Evolutionary conservation across 2,797 vertebrate species (phyloP).

Genomic region (Epinephelus coioides): DNA sequence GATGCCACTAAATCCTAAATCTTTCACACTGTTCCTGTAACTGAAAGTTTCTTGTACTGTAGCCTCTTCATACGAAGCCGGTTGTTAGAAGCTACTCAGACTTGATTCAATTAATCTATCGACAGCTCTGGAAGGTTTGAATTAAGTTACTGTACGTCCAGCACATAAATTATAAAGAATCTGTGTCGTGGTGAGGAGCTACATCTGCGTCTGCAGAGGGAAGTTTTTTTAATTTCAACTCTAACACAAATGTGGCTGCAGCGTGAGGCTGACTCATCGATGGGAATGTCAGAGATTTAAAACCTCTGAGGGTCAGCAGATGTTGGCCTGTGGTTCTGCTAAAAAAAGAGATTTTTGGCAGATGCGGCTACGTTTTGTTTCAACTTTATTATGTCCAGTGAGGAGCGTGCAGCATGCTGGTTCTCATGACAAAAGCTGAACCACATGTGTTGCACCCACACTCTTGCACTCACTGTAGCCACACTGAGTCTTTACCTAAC

Average conservation of each 20-base stretch:
- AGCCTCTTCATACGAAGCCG: neutral
- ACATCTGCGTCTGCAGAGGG: neutral
- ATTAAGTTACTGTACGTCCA: constrained; percentile 25
- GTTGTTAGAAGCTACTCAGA: constrained; percentile 4
- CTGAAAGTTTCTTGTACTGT: neutral
- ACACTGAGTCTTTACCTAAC: neutral
- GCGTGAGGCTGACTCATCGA: neutral
- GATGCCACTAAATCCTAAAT: no score
- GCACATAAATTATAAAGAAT: neutral
- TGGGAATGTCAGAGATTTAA: neutral
- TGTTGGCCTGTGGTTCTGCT: neutral
- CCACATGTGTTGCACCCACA: neutral
- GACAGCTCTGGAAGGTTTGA: neutral
- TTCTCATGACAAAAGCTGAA: neutral
- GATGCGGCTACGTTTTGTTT: neutral
- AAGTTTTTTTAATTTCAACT: neutral
- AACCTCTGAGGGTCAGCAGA: constrained; percentile 17
- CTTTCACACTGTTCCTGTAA: neutral
- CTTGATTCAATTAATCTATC: constrained; percentile 4
- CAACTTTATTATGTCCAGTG: constrained; percentile 11
- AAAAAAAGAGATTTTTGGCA: neutral
- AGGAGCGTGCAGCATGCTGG: neutral
- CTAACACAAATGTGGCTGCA: neutral
- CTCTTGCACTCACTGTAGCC: neutral
- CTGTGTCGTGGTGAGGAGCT: neutral